phyloP scores from a whole-genome alignment of 2,888 invertebrate genomes.

The Steinernema carpocapsae region DNA sequence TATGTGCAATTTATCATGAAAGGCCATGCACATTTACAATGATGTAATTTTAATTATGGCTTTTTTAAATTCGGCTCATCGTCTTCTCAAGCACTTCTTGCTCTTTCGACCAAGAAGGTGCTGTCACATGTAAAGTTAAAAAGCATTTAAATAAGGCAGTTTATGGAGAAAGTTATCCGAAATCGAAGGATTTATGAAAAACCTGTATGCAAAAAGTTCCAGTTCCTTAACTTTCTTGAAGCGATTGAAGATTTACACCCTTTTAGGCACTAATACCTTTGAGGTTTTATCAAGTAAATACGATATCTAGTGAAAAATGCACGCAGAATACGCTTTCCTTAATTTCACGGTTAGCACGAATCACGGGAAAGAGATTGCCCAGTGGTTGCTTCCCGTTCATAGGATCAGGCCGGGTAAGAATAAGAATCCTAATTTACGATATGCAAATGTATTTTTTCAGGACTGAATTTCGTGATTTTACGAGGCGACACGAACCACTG shows the following conservation, averaged over 20 bases:
- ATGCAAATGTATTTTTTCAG: neutral
- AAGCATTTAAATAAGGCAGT: too few relatives aligned
- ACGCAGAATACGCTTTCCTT: conserved; percentile 48
- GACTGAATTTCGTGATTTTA: conserved; percentile 1
- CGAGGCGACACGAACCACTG: conserved; percentile 14
- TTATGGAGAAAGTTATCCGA: neutral
- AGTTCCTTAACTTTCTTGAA: neutral
- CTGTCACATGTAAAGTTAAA: too few relatives aligned
- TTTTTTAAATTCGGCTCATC: too few relatives aligned
- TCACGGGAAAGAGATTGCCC: conserved; percentile 47
- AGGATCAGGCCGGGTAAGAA: conserved; percentile 49
- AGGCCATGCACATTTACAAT: too few relatives aligned
- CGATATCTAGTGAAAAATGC: neutral
- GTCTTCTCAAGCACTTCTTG: too few relatives aligned
- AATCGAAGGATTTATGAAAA: neutral
- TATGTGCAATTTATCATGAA: too few relatives aligned
- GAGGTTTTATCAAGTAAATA: neutral
- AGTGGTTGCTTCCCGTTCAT: conserved; percentile 48
- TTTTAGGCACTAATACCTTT: neutral
- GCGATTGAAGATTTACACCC: neutral
- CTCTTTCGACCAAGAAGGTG: too few relatives aligned
- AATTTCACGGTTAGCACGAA: conserved; percentile 48
- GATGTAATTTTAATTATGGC: too few relatives aligned
- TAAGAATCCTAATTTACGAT: neutral
- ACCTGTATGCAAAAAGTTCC: neutral